phyloP scores from a whole-genome alignment of 2,888 invertebrate genomes.

The Germaria angustata region DNA sequence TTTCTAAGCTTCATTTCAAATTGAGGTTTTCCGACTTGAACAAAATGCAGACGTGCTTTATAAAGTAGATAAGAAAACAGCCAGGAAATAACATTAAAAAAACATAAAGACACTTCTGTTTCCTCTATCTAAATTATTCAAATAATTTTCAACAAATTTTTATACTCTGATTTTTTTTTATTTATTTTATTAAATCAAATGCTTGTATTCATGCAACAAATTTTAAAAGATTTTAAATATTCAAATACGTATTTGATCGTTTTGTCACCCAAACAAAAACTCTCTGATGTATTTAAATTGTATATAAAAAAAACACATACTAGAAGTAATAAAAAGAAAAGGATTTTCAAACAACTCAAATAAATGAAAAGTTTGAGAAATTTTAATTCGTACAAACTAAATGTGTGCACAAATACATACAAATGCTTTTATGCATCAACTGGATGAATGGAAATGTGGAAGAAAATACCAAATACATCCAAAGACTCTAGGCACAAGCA shows the following conservation, averaged over 20 bases:
- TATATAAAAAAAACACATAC: background rate
- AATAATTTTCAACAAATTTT: background rate
- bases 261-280: background rate
- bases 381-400: slow-evolving; percentile 1
- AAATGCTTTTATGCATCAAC: background rate
- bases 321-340: background rate
- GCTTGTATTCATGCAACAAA: background rate
- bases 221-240: background rate
- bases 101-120: no score
- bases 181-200: background rate
- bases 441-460: background rate
- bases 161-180: background rate
- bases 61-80: no score
- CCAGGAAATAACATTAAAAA: no score
- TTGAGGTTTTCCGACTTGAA: no score
- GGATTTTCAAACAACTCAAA: slow-evolving; percentile 18
- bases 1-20: no score
- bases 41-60: no score
- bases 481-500: background rate
- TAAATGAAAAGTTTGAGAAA: background rate
- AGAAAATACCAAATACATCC: background rate
- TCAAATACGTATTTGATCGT: background rate
- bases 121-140: background rate
- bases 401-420: background rate
- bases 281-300: background rate